Base-by-base conservation (phyloP, 1,140 invertebrate genomes). In the Proales similis region DNA sequence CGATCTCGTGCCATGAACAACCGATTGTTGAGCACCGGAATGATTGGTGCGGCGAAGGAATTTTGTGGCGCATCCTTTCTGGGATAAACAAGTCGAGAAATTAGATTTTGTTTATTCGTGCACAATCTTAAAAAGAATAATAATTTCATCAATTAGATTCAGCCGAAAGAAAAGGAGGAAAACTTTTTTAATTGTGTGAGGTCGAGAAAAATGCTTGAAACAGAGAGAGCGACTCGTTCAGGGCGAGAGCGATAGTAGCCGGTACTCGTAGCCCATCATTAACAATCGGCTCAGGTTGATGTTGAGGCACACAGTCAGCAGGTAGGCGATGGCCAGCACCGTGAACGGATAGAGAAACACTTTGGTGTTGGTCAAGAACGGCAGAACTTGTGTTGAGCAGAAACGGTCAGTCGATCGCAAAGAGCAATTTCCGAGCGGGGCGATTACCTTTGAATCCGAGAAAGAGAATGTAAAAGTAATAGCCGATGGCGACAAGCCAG, bases 391-490 rank as follows among this genome's bases (percentile, higher is more conserved):
- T 83, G 24, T 30, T 2, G 47, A 39, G 19, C 17, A 33, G 3
- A 65, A 26, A 32, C 47, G 20, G 17, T 2, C 17, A 12, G 12
- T 3, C n/a, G 24, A 14, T 14, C 42, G 20, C 4, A 11, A 29
- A 46, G 12, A 49, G 4, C 24, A 20, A 62, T 22, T 39, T 27
- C n/a, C 32, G 11, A 46, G 51, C 63, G 19, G 30, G 2, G 85
- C n/a, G n/a, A n/a, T 84, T 75, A 91, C 88, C 88, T 75, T 87
- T 92, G 73, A 96, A 98, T 65, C 94, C 94, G 64, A 98, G 81
- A 74, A 97, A 97, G 45, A 92, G 95, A 65, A 97, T 95, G 71
- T 97, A 97, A 63, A 93, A 79, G 70, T 98, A 98, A 74, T 97
- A 97, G 62, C 84, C 79, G 63, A 88, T 77, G 27, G 88, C 89